These are phyloP conservation scores for Drosophila hamatofila DNA, from an alignment of 2,888 invertebrate species.

Conservation along the genomic window DNA sequence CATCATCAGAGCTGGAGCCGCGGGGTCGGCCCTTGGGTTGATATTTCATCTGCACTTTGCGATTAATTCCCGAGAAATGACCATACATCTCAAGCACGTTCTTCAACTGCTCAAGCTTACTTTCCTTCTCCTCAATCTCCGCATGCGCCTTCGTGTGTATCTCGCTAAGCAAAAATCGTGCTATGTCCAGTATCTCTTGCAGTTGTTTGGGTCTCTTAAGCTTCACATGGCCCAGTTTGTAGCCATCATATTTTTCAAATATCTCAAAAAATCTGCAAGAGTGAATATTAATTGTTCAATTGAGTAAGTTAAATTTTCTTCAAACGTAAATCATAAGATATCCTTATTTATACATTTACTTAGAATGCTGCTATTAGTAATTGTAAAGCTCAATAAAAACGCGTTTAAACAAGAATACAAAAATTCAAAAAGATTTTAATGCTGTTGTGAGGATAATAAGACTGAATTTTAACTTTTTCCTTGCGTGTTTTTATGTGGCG, in stretches of 20 bases:
- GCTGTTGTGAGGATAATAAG: not conserved
- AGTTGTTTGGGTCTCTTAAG: conserved; percentile 98
- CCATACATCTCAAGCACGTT: conserved; percentile 99
- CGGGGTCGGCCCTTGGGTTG: conserved; percentile 97
- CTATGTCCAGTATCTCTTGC: conserved; percentile 98
- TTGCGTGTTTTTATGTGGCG: too few relatives aligned
- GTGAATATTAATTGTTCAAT: too few relatives aligned
- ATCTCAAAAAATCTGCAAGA: conserved; percentile 96
- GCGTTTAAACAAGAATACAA: not conserved
- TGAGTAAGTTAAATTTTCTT: too few relatives aligned
- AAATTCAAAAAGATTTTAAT: not conserved
- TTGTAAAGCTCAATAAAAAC: not conserved
- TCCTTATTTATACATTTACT: too few relatives aligned
- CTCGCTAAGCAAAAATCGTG: conserved; percentile 94
- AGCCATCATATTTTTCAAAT: conserved; percentile 98
- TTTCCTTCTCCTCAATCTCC: conserved; percentile 98
- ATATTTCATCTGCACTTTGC: conserved; percentile 99
- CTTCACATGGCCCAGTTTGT: conserved; percentile 98
- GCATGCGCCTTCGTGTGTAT: conserved; percentile 95
- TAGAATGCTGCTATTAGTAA: not conserved
- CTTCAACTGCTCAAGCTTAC: conserved; percentile 98
- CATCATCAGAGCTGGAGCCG: conserved; percentile 97
- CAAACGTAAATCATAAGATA: too few relatives aligned
- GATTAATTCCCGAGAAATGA: conserved; percentile 99
- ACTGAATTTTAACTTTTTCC: not conserved